These are phyloP conservation scores for Coreoperca whiteheadi DNA, from an alignment of 2,113 vertebrate species.

Conservation along the genomic window DNA sequence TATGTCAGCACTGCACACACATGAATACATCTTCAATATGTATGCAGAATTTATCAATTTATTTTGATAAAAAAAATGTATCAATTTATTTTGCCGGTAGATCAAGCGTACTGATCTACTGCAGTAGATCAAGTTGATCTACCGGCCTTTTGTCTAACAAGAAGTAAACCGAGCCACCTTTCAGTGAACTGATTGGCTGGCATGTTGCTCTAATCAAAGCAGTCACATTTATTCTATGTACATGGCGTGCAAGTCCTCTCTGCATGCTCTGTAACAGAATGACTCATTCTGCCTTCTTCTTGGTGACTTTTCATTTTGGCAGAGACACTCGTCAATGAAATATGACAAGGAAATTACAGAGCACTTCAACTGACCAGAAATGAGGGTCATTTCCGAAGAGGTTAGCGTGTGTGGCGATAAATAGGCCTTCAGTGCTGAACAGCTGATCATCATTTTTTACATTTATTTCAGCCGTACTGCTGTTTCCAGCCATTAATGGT, in stretches of 20 bases:
- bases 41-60: background rate
- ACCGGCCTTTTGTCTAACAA: constrained; percentile 13
- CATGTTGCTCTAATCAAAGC: constrained; percentile 16
- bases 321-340: background rate
- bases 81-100: no score
- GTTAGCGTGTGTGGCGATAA: background rate
- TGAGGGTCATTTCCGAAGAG: background rate
- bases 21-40: background rate
- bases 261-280: constrained; percentile 1
- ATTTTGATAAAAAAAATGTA: no score
- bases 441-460: background rate
- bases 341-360: background rate
- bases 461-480: background rate
- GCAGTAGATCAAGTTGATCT: background rate
- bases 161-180: constrained; percentile 8
- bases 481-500: background rate
- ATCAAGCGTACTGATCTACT: no score
- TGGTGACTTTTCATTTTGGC: constrained; percentile 1
- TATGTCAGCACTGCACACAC: background rate
- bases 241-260: background rate
- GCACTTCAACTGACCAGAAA: background rate
- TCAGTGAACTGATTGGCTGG: background rate
- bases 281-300: background rate
- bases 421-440: background rate
- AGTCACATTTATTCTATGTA: constrained; percentile 26